Conservation (phyloP, 2,113 vertebrate species). For the Calidris pugnax region DNA sequence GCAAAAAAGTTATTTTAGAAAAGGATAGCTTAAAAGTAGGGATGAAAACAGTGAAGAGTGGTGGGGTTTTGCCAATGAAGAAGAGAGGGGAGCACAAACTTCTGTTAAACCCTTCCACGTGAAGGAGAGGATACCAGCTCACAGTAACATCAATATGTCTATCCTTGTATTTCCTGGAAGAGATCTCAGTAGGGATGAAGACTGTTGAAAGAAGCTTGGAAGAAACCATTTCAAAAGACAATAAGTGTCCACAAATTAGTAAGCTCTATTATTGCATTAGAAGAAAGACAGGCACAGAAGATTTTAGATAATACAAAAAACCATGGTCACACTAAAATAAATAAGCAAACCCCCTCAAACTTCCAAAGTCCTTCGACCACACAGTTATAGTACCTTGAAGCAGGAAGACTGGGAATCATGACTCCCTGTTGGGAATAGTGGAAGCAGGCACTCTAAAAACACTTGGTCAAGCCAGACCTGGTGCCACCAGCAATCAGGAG, state of each 20-base stretch:
- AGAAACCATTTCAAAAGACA: not conserved
- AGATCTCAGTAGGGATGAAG: not conserved
- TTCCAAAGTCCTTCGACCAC: not conserved
- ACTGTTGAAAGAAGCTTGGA: not conserved
- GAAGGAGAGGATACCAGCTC: not conserved
- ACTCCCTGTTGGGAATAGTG: not conserved
- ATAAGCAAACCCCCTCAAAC: not conserved
- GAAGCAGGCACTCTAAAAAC: not conserved
- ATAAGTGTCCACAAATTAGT: fast-evolving
- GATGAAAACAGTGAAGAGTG: fast-evolving
- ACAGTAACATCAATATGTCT: not conserved
- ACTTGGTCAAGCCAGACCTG: not conserved
- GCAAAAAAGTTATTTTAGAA: not conserved
- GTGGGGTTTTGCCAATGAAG: not conserved
- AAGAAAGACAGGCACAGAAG: not conserved
- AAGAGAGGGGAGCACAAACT: not conserved
- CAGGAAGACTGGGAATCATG: not conserved
- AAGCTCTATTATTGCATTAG: not conserved
- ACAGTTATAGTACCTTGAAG: not conserved
- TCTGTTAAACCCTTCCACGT: not conserved
- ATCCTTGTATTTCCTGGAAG: not conserved
- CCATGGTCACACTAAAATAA: fast-evolving
- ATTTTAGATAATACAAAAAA: not conserved
- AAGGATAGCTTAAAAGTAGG: not conserved
- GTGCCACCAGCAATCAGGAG: not conserved